Evolutionary conservation across 2,797 vertebrate genomes (phyloP), one percentile per base, ranked within the genome.

Genomic region (Ara ararauna): DNA sequence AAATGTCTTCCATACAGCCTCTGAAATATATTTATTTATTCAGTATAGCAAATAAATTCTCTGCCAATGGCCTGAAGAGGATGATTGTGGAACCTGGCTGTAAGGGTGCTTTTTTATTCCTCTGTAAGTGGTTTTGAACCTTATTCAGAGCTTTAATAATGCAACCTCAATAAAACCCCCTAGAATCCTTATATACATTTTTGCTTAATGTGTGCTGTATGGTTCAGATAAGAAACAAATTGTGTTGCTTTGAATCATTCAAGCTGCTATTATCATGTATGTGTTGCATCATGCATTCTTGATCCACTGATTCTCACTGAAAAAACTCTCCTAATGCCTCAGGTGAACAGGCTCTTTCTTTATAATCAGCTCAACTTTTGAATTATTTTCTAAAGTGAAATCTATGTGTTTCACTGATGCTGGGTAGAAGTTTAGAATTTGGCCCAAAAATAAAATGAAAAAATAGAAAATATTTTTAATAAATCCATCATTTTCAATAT

Each of bases 151-250:
- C 11, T 79, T 87, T 92, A 84, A 85, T 87, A 91, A 73, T 24
- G 19, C 48, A 87, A 47, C 30, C 1, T 5, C 22, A 47, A 58
- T 65, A 79, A 94, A 85, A 73, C 4, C 3, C 3, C 38, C 38
- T 68, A 82, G 85, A 93, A 84, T 0, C 2, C 11, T 30, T 20
- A 27, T 45, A 82, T 47, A 81, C 4, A 29, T 73, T 89, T 93
- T 92, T 82, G 21, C 61, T 70, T 87, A 74, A 67, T 48, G 8
- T 79, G 14, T 72, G 53, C 58, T 80, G 29, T 38, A 36, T 23
- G 24, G 38, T 89, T 89, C 65, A 91, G 89, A 95, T 93, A 93
- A 92, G 81, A 93, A 92, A 67, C 11, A 94, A 85, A 87, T 58
- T 80, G 21, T 68, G 26, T 44, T 74, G 65, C 75, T 87, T 89